phyloP scores from a whole-genome alignment of 1,140 invertebrate species.

The Phocides pigmalion region DNA sequence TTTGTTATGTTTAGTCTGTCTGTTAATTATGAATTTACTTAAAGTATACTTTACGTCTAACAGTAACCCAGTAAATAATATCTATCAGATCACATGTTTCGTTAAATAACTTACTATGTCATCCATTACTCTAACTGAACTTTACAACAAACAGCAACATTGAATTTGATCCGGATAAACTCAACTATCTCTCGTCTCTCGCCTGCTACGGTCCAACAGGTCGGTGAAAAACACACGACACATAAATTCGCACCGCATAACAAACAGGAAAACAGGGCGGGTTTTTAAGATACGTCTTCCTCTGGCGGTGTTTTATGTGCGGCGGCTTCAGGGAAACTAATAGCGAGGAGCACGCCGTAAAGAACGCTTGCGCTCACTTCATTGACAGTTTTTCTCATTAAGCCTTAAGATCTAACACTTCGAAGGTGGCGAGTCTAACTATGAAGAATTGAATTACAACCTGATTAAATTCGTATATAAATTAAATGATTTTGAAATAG shows the following conservation, averaged over 20 bases:
- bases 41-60: too few species aligned
- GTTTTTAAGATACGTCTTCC: constrained; percentile 30
- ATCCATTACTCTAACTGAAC: too few species aligned
- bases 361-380: background rate
- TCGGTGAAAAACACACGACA: background rate
- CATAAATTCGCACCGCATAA: constrained; percentile 29
- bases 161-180: too few species aligned
- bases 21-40: too few species aligned
- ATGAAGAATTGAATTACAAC: background rate
- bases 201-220: background rate
- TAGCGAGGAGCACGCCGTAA: constrained; percentile 8
- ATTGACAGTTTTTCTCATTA: constrained; percentile 24
- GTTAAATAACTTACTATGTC: too few species aligned
- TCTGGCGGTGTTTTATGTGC: constrained; percentile 11
- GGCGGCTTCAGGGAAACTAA: constrained; percentile 1
- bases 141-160: too few species aligned
- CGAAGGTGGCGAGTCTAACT: background rate
- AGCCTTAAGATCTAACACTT: constrained; percentile 10
- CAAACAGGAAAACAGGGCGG: constrained; percentile 16
- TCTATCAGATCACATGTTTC: too few species aligned
- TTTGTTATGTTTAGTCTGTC: too few species aligned
- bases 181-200: background rate
- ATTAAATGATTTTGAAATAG: too few species aligned
- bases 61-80: too few species aligned
- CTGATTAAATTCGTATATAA: background rate